Conservation (phyloP, 2,113 vertebrate genomes). For the Campylomormyrus tamandua region DNA sequence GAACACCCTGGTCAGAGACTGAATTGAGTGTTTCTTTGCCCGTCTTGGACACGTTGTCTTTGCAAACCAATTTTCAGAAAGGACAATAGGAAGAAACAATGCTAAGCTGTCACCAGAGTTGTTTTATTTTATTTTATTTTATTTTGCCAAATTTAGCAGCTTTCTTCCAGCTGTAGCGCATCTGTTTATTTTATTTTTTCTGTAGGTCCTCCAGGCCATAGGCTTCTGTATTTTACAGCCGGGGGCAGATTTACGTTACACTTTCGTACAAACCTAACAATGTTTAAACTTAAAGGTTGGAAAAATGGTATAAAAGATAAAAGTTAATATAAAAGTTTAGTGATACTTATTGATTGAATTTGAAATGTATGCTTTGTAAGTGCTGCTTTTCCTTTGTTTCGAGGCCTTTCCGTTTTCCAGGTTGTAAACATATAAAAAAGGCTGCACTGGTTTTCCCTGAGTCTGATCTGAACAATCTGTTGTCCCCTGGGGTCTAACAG, state of each 20-base stretch:
- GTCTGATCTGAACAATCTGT: slow-evolving; percentile 6
- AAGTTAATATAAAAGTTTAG: slow-evolving; percentile 30
- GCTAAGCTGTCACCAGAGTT: slow-evolving; percentile 2
- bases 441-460: slow-evolving; percentile 8
- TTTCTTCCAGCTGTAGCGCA: slow-evolving; percentile 26
- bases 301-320: slow-evolving; percentile 25
- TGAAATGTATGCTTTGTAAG: slow-evolving; percentile 36
- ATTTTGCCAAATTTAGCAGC: slow-evolving; percentile 25
- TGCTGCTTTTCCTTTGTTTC: slow-evolving; percentile 42
- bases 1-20: background rate
- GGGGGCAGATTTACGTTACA: slow-evolving; percentile 17
- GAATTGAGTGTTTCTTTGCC: background rate
- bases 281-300: slow-evolving; percentile 27
- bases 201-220: background rate
- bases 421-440: slow-evolving; percentile 18
- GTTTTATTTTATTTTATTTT: slow-evolving; percentile 13
- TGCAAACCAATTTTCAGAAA: background rate
- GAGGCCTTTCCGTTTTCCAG: slow-evolving; percentile 25
- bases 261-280: slow-evolving; percentile 25
- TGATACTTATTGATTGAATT: slow-evolving; percentile 36
- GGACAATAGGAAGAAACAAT: slow-evolving; percentile 20
- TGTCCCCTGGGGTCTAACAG: slow-evolving; percentile 20
- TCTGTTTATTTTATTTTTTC: slow-evolving; percentile 23
- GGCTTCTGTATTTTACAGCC: slow-evolving; percentile 19
- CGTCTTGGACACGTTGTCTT: background rate